A percentile compares a stretch with the other conserved stretches of the same genome.
Evolutionary conservation across 2,797 vertebrate species (phyloP).

Genomic region (Myiothlypis chrysogaster): DNA sequence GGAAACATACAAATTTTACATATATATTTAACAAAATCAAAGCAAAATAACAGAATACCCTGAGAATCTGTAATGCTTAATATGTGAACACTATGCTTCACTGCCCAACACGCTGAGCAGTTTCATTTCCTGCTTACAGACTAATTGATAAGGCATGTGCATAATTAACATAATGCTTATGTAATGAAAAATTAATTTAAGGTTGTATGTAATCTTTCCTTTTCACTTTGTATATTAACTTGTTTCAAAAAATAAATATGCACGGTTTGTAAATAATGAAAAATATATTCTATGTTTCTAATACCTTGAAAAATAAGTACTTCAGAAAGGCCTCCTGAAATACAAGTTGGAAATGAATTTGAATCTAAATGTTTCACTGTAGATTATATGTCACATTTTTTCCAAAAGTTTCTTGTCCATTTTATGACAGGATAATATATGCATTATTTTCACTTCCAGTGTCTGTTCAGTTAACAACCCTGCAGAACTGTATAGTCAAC

Average conservation of each 20-base stretch:
- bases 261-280: background rate
- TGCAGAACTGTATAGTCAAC: background rate
- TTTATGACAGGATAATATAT: background rate
- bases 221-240: background rate
- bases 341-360: background rate
- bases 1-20: background rate
- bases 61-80: background rate
- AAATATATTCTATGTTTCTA: background rate
- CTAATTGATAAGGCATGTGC: background rate
- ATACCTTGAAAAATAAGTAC: background rate
- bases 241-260: background rate
- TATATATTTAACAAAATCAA: background rate
- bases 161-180: background rate
- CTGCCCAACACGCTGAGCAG: background rate
- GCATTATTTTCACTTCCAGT: background rate
- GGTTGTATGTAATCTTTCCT: background rate
- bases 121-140: background rate
- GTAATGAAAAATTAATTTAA: background rate
- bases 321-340: background rate
- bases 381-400: background rate
- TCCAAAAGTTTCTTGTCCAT: background rate
- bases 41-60: background rate
- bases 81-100: background rate
- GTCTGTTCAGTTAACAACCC: background rate
- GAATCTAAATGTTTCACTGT: background rate